A percentile compares a stretch with the other conserved stretches of the same genome.
These are phyloP conservation scores for Ormyrus labotus DNA, from an alignment of 2,888 invertebrate species.

Conservation along the genomic window DNA sequence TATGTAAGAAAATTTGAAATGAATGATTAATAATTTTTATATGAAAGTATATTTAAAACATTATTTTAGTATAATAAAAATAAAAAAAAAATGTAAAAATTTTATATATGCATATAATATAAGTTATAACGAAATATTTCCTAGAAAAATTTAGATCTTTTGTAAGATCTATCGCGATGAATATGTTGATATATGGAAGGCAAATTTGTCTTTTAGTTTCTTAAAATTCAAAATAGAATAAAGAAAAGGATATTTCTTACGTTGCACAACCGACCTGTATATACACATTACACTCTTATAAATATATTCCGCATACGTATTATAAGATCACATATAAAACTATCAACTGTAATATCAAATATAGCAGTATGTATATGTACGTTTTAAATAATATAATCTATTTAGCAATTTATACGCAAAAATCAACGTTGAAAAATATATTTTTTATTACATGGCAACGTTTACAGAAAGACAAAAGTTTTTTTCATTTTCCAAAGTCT, in stretches of 20 bases:
- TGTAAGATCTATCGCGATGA: slow-evolving; percentile 23
- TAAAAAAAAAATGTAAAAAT: slow-evolving; percentile 42
- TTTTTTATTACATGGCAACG: slow-evolving; percentile 74
- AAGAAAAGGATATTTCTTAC: slow-evolving; percentile 10
- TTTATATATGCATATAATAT: slow-evolving; percentile 39
- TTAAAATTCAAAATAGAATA: neutral
- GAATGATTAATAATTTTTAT: slow-evolving; percentile 5
- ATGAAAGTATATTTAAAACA: slow-evolving; percentile 11
- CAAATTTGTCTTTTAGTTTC: neutral
- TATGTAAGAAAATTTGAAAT: neutral
- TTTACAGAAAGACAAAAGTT: slow-evolving; percentile 67
- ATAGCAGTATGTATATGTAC: slow-evolving; percentile 42
- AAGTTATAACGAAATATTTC: slow-evolving; percentile 25
- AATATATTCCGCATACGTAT: slow-evolving; percentile 40
- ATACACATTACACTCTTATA: slow-evolving; percentile 46
- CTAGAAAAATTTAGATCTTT: slow-evolving; percentile 24
- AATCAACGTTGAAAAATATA: slow-evolving; percentile 73
- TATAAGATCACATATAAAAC: slow-evolving; percentile 43
- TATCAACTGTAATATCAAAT: slow-evolving; percentile 37
- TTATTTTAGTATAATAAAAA: slow-evolving; percentile 35
- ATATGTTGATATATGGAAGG: slow-evolving; percentile 18
- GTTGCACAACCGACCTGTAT: slow-evolving; percentile 50
- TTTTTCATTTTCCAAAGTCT: slow-evolving; percentile 46
- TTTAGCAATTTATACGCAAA: slow-evolving; percentile 62
- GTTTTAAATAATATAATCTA: slow-evolving; percentile 47